Evolutionary conservation across 2,797 vertebrate genomes (phyloP), one percentile per base, ranked within the genome.

Genomic region (Thalassophryne amazonica): DNA sequence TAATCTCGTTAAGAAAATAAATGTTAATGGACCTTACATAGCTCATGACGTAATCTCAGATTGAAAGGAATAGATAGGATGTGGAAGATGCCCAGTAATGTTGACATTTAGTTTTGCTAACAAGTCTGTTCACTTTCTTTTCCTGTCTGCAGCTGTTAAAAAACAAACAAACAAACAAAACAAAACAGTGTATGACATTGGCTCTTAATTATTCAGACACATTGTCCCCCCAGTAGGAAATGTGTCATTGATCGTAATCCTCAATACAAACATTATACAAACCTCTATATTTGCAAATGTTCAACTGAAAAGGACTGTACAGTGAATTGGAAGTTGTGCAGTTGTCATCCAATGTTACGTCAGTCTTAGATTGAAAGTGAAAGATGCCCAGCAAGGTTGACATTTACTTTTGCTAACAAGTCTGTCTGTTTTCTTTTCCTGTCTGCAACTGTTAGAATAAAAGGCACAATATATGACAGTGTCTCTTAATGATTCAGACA

Each of bases 221-320:
- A 29, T 49, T 76, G 28, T 19, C 45, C 54, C 28, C 69, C 43
- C 47, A 62, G 73, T 60, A 57, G 50, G 75, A 70, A 86, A 77
- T 71, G 52, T 55, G 51, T 34, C 52, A 29, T 11, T 63, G 76
- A 83, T 67, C 69, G 57, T 84, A 64, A 86, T 83, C 86, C 49
- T 73, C 66, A 25, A 83, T 83, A 86, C 85, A 84, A 71, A 79
- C 56, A 75, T 85, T 86, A 81, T 57, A 61, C 55, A 51, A 73
- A 63, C 62, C 49, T 60, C 60, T 37, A 45, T 46, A 67, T 64
- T 71, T 59, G 54, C 47, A 70, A 69, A 65, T 78, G 73, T 46
- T 60, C 16, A 22, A 51, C 41, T 7, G 9, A 39, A 50, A 56
- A 52, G 15, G 15, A 47, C 52, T 43, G 16, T 38, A 10, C 11